A percentile compares a stretch with the other conserved stretches of the same genome.
Conservation (phyloP, 1,140 invertebrate species). For the Mactra quadrangularis region DNA sequence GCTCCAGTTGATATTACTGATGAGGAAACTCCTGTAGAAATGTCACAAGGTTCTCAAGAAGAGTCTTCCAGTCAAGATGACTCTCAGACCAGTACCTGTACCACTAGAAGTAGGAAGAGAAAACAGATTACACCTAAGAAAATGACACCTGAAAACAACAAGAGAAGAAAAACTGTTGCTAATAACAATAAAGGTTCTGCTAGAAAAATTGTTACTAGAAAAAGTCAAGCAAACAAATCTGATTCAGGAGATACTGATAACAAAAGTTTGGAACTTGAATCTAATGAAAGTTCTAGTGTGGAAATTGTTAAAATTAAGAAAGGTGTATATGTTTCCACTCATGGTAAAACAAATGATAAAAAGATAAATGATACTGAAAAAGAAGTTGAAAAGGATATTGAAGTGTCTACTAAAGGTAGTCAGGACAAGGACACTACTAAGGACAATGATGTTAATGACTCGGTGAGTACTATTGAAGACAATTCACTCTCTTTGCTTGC, state of each 20-base stretch:
- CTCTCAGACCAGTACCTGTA: neutral
- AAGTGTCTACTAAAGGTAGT: no score
- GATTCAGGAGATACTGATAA: conserved; percentile 6
- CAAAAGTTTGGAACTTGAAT: neutral
- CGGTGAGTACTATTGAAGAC: neutral
- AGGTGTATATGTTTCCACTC: neutral
- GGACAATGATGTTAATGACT: neutral
- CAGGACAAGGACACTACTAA: neutral
- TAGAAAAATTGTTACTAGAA: conserved; percentile 25
- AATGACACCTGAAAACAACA: conserved; percentile 37
- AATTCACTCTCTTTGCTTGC: neutral
- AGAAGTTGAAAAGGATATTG: no score
- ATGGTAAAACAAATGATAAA: no score
- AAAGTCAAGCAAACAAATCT: conserved; percentile 29
- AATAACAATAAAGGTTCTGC: neutral
- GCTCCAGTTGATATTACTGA: neutral
- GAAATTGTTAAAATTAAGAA: neutral
- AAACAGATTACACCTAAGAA: conserved; percentile 72
- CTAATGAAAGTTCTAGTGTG: neutral
- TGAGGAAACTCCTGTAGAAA: no score
- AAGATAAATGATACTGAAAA: no score
- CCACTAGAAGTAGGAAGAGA: conserved; percentile 63
- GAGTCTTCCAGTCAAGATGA: neutral
- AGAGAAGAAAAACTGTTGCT: conserved; percentile 18
- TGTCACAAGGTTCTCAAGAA: neutral